Conservation (phyloP, 2,888 invertebrate species). For the Bhutanitis thaidina region DNA sequence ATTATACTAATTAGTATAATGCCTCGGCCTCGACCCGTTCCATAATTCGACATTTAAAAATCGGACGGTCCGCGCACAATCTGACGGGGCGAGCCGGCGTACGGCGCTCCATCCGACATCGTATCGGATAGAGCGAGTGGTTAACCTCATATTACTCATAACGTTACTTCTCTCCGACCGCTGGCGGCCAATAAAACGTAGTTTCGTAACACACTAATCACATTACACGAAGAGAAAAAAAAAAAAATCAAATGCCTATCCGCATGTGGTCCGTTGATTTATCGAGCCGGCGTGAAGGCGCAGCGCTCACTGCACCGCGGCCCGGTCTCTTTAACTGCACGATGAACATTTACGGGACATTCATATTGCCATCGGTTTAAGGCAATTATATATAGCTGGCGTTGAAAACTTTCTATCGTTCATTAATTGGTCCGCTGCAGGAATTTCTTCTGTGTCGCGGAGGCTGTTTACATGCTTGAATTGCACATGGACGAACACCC, state of each 20-base stretch:
- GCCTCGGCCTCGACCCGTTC: slow-evolving; percentile 19
- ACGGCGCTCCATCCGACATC: too few relatives aligned
- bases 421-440: neutral
- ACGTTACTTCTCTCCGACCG: slow-evolving; percentile 24
- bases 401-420: neutral
- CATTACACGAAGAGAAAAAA: slow-evolving; percentile 49
- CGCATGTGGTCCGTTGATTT: slow-evolving; percentile 53
- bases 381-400: slow-evolving; percentile 11
- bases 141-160: slow-evolving; percentile 36
- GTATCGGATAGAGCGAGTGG: too few relatives aligned
- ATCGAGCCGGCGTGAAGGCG: slow-evolving; percentile 21
- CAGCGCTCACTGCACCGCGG: neutral
- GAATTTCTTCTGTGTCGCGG: too few relatives aligned
- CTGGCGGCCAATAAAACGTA: slow-evolving; percentile 46
- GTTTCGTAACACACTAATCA: slow-evolving; percentile 61
- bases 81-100: slow-evolving; percentile 13
- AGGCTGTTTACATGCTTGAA: too few relatives aligned
- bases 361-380: slow-evolving; percentile 11
- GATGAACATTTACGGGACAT: slow-evolving; percentile 15
- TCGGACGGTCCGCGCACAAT: slow-evolving; percentile 7
- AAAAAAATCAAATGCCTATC: slow-evolving; percentile 43
- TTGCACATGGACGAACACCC: too few relatives aligned
- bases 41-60: slow-evolving; percentile 14
- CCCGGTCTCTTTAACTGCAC: neutral
- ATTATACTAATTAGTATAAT: slow-evolving; percentile 23